phyloP scores from a whole-genome alignment of 2,888 invertebrate genomes.

The Tiphia femorata region DNA sequence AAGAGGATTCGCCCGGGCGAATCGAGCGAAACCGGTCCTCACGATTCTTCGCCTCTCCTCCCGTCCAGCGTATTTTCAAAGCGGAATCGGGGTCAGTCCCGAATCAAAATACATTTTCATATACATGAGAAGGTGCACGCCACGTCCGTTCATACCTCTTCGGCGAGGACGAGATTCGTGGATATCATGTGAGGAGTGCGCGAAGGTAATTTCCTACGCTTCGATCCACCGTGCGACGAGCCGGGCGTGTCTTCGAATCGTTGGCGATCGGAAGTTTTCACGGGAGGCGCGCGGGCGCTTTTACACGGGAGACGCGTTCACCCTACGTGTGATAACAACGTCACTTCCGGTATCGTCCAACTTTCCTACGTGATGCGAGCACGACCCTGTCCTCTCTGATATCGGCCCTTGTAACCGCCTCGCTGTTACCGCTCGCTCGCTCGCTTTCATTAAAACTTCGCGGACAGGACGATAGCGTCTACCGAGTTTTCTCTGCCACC shows the following conservation, averaged over 20 bases:
- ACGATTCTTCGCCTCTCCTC: too few species aligned
- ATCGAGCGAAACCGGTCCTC: too few species aligned
- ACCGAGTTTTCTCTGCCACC: conserved; percentile 19
- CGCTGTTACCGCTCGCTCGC: conserved; percentile 25
- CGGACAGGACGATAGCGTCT: conserved; percentile 6
- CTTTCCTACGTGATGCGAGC: conserved; percentile 29
- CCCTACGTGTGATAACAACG: conserved; percentile 28
- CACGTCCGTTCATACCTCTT: too few species aligned
- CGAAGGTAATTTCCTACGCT: too few species aligned
- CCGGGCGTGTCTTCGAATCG: too few species aligned
- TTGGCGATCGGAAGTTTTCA: conserved; percentile 47
- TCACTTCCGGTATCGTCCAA: conserved; percentile 24
- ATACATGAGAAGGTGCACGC: not conserved
- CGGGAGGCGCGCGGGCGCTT: conserved; percentile 13
- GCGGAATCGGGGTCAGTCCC: not conserved
- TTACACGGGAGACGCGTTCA: conserved; percentile 11
- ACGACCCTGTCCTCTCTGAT: not conserved
- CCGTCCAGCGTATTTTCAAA: too few species aligned
- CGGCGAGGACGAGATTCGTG: too few species aligned
- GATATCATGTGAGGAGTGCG: too few species aligned
- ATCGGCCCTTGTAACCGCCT: not conserved
- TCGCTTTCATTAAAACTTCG: conserved; percentile 43
- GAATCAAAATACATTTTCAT: not conserved
- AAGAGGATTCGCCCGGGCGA: too few species aligned
- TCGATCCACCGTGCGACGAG: too few species aligned